Percentiles rank a stretch among this genome's conserved stretches.
Conservation (phyloP, 2,888 invertebrate genomes). For the Drosophila rellima region DNA sequence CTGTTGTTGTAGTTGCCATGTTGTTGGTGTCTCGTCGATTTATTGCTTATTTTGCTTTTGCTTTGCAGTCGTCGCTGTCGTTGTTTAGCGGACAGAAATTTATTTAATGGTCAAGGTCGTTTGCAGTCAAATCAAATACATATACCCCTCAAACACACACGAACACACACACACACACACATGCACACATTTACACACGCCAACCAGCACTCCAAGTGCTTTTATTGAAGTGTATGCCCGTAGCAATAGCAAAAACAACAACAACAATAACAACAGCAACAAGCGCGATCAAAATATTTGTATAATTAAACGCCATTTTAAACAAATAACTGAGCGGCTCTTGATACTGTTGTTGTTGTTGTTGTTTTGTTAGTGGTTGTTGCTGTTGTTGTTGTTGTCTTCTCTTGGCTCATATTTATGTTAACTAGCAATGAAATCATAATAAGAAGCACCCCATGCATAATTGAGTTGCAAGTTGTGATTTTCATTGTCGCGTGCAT, state of each 20-base stretch:
- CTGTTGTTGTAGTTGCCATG: conserved; percentile 16
- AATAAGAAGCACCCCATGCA: conserved; percentile 59
- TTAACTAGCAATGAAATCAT: conserved; percentile 76
- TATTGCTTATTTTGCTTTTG: conserved; percentile 77
- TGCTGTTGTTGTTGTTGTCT: conserved; percentile 18
- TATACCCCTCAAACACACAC: conserved; percentile 9
- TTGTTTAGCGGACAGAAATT: conserved; percentile 52
- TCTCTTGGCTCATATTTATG: conserved; percentile 72
- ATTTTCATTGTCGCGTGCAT: conserved; percentile 54
- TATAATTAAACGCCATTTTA: conserved; percentile 76
- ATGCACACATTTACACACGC: conserved; percentile 7
- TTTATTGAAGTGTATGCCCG: conserved; percentile 27
- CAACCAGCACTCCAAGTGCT: conserved; percentile 20
- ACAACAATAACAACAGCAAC: conserved; percentile 34
- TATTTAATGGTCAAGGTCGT: conserved; percentile 82
- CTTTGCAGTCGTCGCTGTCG: conserved; percentile 57
- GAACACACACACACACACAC: background rate
- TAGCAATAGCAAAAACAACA: conserved; percentile 31
- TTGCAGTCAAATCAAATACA: conserved; percentile 67
- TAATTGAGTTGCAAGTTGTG: conserved; percentile 67
- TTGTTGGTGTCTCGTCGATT: conserved; percentile 60
- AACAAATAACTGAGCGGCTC: conserved; percentile 66
- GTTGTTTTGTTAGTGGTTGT: conserved; percentile 12
- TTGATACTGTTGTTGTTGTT: conserved; percentile 11
- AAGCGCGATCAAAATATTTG: conserved; percentile 52